phyloP scores from a whole-genome alignment of 2,888 invertebrate species.

The Plebejus anna region DNA sequence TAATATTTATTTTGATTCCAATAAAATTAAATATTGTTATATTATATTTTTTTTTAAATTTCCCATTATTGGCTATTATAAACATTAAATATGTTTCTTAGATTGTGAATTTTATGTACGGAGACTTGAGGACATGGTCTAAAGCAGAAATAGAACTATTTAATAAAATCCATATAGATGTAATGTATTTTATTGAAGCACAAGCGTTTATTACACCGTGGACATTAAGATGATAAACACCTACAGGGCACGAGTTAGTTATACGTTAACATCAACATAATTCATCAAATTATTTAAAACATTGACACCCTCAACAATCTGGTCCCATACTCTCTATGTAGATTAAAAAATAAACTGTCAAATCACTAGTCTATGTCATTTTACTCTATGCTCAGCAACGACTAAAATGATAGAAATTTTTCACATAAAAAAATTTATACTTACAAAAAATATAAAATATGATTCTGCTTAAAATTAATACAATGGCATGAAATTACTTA shows the following conservation, averaged over 20 bases:
- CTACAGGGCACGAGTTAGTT: conserved; percentile 17
- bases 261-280: conserved; percentile 21
- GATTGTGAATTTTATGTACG: too few species aligned
- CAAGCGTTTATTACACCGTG: conserved; percentile 58
- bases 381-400: conserved; percentile 1
- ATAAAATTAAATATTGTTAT: not conserved
- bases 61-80: too few species aligned
- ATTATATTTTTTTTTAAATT: not conserved
- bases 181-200: conserved; percentile 66
- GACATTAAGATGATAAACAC: conserved; percentile 36
- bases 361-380: not conserved
- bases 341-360: not conserved
- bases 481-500: not conserved
- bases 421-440: not conserved
- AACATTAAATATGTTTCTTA: too few species aligned
- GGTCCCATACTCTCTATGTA: conserved; percentile 4
- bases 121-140: too few species aligned
- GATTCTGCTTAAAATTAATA: not conserved
- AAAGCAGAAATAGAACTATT: conserved; percentile 18
- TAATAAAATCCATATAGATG: conserved; percentile 58
- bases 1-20: conserved; percentile 2
- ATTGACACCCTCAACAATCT: conserved; percentile 18
- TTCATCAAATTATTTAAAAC: conserved; percentile 9
- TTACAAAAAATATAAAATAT: conserved; percentile 10
- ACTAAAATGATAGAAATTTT: not conserved